Percentiles rank a stretch among this genome's conserved stretches.
Conservation (phyloP, 2,888 invertebrate species). For the Meta bourneti region DNA sequence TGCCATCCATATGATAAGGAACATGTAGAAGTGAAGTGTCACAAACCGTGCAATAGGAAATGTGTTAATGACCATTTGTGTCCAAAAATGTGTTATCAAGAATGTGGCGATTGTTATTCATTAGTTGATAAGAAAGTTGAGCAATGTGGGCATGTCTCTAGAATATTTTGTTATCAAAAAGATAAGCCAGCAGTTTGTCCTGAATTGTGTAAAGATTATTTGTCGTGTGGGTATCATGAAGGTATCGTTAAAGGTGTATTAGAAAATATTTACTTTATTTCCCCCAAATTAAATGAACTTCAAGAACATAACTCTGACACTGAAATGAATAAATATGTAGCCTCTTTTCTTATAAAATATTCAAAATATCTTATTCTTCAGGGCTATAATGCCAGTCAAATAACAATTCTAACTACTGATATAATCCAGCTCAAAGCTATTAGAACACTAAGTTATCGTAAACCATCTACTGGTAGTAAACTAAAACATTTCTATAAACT, state of each 20-base stretch:
- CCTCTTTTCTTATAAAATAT: neutral
- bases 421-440: neutral
- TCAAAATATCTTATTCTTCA: neutral
- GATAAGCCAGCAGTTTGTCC: constrained; percentile 77
- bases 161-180: constrained; percentile 61
- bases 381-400: neutral
- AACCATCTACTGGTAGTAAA: neutral
- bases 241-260: constrained; percentile 78
- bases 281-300: neutral
- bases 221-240: constrained; percentile 78
- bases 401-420: neutral
- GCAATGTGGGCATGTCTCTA: constrained; percentile 74
- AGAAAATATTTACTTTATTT: constrained; percentile 78
- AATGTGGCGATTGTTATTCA: constrained; percentile 57
- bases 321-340: no score
- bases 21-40: constrained; percentile 53
- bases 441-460: neutral
- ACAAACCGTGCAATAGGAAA: constrained; percentile 49
- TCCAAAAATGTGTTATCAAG: constrained; percentile 54
- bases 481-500: no score
- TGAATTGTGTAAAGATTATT: constrained; percentile 78
- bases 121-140: constrained; percentile 49
- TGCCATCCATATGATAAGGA: constrained; percentile 77
- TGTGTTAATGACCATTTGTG: constrained; percentile 58
- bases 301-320: neutral